Evolutionary conservation across 2,113 vertebrate species (phyloP).

Genomic region (Apodemus sylvaticus): DNA sequence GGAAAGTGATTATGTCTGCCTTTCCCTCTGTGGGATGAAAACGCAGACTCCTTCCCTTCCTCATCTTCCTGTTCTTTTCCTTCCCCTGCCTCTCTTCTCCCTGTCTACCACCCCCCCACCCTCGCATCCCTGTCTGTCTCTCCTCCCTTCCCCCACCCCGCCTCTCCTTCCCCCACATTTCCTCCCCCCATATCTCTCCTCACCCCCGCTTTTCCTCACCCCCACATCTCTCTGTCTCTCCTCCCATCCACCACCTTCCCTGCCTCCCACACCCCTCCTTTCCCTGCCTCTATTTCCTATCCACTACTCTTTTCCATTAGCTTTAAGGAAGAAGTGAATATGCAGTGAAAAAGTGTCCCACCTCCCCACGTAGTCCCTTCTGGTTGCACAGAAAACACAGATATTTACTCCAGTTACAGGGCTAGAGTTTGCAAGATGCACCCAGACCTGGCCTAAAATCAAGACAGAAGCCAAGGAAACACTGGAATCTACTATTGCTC

Average conservation of each 20-base stretch:
- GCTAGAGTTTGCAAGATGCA: background rate
- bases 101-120: background rate
- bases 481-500: fast-evolving
- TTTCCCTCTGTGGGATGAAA: slow-evolving; percentile 16
- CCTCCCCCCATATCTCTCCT: too few species aligned
- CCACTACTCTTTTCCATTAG: background rate
- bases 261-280: too few species aligned
- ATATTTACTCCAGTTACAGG: background rate
- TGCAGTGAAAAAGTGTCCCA: too few species aligned
- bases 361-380: background rate
- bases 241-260: too few species aligned
- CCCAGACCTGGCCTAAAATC: background rate
- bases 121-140: background rate
- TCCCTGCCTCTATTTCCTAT: background rate
- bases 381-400: background rate
- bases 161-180: too few species aligned
- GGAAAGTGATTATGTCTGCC: slow-evolving; percentile 9
- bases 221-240: too few species aligned
- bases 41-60: background rate
- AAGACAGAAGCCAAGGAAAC: background rate
- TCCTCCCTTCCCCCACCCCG: too few species aligned
- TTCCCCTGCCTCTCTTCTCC: background rate
- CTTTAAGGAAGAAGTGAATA: slow-evolving; percentile 24
- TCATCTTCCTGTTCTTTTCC: background rate
- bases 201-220: too few species aligned